phyloP scores from a whole-genome alignment of 2,888 invertebrate genomes.

The Hedya salicella region DNA sequence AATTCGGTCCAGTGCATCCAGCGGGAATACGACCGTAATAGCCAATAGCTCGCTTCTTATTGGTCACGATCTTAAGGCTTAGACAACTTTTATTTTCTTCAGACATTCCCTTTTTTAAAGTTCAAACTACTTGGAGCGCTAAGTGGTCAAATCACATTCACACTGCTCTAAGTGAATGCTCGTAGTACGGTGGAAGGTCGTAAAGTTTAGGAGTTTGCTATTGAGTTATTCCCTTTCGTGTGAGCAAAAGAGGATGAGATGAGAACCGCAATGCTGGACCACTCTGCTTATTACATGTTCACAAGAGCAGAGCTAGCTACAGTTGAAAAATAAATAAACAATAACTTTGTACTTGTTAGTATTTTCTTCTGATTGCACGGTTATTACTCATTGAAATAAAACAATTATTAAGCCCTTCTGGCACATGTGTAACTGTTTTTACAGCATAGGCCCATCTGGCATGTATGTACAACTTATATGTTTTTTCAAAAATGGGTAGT shows the following conservation, averaged over 20 bases:
- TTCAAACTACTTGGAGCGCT: slow-evolving; percentile 18
- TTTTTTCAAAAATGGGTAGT: no score
- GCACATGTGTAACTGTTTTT: no score
- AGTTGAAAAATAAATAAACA: no score
- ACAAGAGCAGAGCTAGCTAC: slow-evolving; percentile 11
- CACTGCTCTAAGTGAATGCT: slow-evolving; percentile 23
- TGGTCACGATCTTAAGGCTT: slow-evolving; percentile 10
- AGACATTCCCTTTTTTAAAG: slow-evolving; percentile 10
- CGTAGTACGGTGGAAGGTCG: not conserved
- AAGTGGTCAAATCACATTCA: slow-evolving; percentile 25
- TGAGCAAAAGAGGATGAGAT: slow-evolving; percentile 1
- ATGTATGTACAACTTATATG: no score
- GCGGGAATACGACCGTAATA: slow-evolving; percentile 14
- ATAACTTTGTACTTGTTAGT: no score
- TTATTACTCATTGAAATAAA: no score
- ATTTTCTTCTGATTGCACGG: no score
- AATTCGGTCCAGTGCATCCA: slow-evolving; percentile 20
- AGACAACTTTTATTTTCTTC: slow-evolving; percentile 17
- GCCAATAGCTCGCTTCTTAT: slow-evolving; percentile 25
- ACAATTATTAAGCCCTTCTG: no score
- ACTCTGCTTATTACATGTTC: slow-evolving; percentile 38
- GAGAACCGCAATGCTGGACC: slow-evolving; percentile 17
- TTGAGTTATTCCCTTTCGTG: slow-evolving; percentile 3
- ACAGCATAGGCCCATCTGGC: no score
- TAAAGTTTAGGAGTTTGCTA: not conserved